Evolutionary conservation across 2,888 invertebrate genomes (phyloP), one percentile per base, ranked within the genome.

Genomic region (Lysandra coridon): DNA sequence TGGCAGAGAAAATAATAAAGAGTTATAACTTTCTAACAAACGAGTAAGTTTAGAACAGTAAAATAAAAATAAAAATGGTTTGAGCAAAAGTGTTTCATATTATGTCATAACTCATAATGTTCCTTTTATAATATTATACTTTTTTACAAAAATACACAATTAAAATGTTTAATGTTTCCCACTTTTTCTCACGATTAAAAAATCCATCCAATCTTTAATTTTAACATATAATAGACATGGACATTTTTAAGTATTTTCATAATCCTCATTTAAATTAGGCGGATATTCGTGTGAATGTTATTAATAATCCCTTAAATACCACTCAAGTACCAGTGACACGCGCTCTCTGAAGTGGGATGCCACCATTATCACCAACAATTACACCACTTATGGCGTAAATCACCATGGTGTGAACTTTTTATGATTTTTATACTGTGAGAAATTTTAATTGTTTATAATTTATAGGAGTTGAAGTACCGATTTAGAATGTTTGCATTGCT

Each of bases 391-490:
- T 14, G 6, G 12, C 37, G 73, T 23, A 64, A 30, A 64, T 73
- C 73, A 73, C 73, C 30, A 23, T 44, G 44, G 44, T 40, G 73
- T 74, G 37, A 74, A 75, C 30, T 75, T 75, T 75, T 75, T 75
- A 75, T 53, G 30, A 75, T 74, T 44, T 74, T 74, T 74, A 74
- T 74, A 23, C n/a, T 74, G 74, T 64, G 64, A 64, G 64, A 64
- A 23, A 30, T 23, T 62, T 6, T 4, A 62, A 64, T 44, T 74
- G 74, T 23, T 23, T 23, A 74, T 74, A 73, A 4, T 23, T 23
- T 14, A 37, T 33, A 49, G 10, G 49, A 49, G 10, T 49, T 49
- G 10, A 49, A 49, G 10, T 49, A 12, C 49, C 49, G 0, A 49
- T 49, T 49, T 49, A 3, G 73, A 7, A 57, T 57, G 23, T 57